Evolutionary conservation across 2,113 vertebrate genomes (phyloP).

Genomic region (human): DNA sequence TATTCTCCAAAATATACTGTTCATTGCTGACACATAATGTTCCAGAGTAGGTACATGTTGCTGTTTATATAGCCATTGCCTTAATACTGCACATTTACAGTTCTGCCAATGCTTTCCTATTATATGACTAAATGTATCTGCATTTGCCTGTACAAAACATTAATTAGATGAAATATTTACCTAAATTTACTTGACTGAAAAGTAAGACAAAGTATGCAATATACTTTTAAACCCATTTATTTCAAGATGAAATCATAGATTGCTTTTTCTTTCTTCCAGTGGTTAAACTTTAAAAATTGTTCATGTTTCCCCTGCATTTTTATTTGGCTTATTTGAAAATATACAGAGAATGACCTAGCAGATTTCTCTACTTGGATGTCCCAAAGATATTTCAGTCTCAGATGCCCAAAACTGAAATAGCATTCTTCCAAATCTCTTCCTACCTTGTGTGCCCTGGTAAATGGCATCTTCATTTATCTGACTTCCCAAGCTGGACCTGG

Average conservation of each 20-base stretch:
- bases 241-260: background rate
- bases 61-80: background rate
- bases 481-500: background rate
- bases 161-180: conserved; percentile 31
- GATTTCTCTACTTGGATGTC: background rate
- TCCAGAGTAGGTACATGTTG: background rate
- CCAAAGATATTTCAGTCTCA: background rate
- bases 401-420: background rate
- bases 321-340: background rate
- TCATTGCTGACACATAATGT: background rate
- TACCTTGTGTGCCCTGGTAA: background rate
- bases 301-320: background rate
- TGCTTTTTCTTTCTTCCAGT: background rate
- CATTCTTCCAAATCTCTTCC: background rate
- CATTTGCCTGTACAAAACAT: background rate
- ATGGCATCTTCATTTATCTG: accelerated
- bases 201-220: background rate
- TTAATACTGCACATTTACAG: background rate
- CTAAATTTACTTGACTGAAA: background rate
- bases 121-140: background rate
- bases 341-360: background rate
- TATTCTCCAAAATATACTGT: background rate
- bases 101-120: background rate
- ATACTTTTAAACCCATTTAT: background rate
- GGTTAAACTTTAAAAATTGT: background rate